phyloP scores from a whole-genome alignment of 1,140 invertebrate species.

The Aradophagus sp. region DNA sequence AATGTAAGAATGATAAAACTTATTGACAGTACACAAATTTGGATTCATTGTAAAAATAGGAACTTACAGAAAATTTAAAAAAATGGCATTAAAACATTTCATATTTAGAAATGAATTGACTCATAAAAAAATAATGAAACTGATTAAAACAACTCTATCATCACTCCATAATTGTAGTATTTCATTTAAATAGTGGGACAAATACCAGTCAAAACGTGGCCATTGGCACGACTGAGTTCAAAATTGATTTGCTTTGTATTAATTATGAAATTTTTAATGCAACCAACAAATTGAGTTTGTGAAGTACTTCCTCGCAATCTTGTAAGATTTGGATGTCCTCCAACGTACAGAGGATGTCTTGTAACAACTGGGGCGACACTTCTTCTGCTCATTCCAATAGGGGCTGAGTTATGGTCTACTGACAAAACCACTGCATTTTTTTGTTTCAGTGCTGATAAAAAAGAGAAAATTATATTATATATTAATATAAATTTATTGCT shows the following conservation, averaged over 20 bases:
- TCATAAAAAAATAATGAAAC: too few species aligned
- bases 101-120: not conserved
- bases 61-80: too few species aligned
- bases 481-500: slow-evolving; percentile 32
- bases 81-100: not conserved
- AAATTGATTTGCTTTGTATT: slow-evolving; percentile 78
- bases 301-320: slow-evolving; percentile 78
- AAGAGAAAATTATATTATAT: slow-evolving; percentile 12
- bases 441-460: slow-evolving; percentile 82
- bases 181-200: slow-evolving; percentile 81
- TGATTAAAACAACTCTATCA: too few species aligned
- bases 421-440: slow-evolving; percentile 88
- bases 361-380: slow-evolving; percentile 84
- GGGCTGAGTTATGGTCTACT: slow-evolving; percentile 83
- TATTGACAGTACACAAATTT: too few species aligned
- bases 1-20: too few species aligned
- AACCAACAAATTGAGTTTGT: slow-evolving; percentile 85
- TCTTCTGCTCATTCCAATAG: slow-evolving; percentile 80
- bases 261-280: slow-evolving; percentile 84
- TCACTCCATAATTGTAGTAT: not conserved
- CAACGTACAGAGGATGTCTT: slow-evolving; percentile 89
- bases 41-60: too few species aligned
- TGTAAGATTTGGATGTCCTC: slow-evolving; percentile 84
- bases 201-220: slow-evolving; percentile 81
- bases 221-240: slow-evolving; percentile 77